Conservation (phyloP, 2,113 vertebrate genomes). For the Platysteira castanea region DNA sequence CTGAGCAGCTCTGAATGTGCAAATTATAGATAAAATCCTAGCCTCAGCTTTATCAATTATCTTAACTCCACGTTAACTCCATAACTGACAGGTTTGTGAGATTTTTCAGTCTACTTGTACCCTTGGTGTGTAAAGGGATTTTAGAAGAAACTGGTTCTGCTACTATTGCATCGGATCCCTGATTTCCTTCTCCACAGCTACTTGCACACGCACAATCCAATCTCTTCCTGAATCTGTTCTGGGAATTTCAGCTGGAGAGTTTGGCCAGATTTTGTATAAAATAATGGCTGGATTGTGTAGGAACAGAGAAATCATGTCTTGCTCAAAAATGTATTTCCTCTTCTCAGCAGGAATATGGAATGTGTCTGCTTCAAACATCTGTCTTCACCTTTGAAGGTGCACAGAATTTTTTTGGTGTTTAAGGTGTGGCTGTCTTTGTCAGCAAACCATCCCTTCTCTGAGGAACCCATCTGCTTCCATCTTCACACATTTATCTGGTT, state of each 20-base stretch:
- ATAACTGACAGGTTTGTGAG: neutral
- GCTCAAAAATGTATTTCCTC: neutral
- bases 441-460: neutral
- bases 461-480: neutral
- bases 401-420: neutral
- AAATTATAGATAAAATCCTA: neutral
- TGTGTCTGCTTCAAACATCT: neutral
- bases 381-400: neutral
- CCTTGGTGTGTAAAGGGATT: neutral
- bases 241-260: neutral
- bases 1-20: neutral
- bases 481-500: neutral
- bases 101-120: neutral
- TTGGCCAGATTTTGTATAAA: neutral
- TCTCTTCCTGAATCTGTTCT: neutral
- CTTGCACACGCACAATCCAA: rapidly evolving
- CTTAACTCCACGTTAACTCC: neutral
- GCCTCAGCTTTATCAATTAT: neutral
- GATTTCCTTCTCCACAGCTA: neutral
- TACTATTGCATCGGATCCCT: neutral
- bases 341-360: neutral
- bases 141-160: neutral
- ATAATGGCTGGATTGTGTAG: neutral
- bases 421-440: neutral
- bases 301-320: neutral